Evolutionary conservation across 2,797 vertebrate genomes (phyloP).

Genomic region (Intellagama lesueurii): DNA sequence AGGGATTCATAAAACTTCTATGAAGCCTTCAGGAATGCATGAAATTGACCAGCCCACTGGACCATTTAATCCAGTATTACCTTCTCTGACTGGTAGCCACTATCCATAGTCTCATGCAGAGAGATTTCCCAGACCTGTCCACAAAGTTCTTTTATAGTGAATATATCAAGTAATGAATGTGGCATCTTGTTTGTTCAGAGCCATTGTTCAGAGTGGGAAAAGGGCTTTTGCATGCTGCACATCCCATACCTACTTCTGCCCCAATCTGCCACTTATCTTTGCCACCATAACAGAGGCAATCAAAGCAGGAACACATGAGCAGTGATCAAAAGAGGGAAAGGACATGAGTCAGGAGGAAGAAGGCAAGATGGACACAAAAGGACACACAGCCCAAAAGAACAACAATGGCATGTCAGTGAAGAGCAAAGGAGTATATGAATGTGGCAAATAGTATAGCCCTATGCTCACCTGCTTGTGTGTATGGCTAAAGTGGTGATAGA

Average conservation of each 20-base stretch:
- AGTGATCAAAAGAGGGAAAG: neutral
- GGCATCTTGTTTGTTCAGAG: neutral
- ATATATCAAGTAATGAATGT: neutral
- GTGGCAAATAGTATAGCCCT: neutral
- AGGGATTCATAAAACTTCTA: neutral
- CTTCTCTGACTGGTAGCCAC: neutral
- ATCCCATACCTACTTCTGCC: neutral
- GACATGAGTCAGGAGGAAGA: neutral
- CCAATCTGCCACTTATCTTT: neutral
- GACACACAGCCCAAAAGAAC: neutral
- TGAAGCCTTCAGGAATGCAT: neutral
- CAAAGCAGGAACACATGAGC: neutral
- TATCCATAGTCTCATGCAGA: neutral
- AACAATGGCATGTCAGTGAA: neutral
- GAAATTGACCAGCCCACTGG: neutral
- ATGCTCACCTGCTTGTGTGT: neutral
- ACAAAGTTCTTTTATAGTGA: neutral
- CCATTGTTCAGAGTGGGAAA: too few species aligned
- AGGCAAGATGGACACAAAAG: too few species aligned
- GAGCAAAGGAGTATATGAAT: neutral
- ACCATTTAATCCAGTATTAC: neutral
- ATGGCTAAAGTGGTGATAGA: neutral
- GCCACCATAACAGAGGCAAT: neutral
- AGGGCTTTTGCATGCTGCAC: neutral
- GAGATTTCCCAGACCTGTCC: neutral